Evolutionary conservation across 1,140 invertebrate genomes (phyloP).

Genomic region (Leptinotarsa defecta): DNA sequence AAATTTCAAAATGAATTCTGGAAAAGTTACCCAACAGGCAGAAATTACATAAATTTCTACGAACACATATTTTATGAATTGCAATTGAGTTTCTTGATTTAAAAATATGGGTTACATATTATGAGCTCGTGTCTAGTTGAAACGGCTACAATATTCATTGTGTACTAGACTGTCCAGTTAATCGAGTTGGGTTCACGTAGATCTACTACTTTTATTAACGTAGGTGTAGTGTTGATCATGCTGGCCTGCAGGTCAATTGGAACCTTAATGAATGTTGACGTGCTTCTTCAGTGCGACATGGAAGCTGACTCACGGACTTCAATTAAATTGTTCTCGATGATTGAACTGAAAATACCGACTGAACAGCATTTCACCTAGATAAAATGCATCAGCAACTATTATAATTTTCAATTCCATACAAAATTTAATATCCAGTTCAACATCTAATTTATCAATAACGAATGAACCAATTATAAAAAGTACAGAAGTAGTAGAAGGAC

Average conservation of each 20-base stretch:
- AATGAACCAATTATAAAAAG: too few species aligned
- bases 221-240: slow-evolving; percentile 43
- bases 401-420: too few species aligned
- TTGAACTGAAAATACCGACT: neutral
- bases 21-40: neutral
- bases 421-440: too few species aligned
- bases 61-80: neutral
- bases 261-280: slow-evolving; percentile 42
- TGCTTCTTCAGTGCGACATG: slow-evolving; percentile 37
- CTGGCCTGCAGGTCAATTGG: slow-evolving; percentile 45
- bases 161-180: neutral
- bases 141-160: too few species aligned
- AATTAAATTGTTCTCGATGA: slow-evolving; percentile 35
- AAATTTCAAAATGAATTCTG: neutral
- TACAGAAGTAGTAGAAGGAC: too few species aligned
- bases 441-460: too few species aligned
- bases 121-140: neutral
- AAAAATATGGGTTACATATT: neutral
- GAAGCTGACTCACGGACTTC: slow-evolving; percentile 38
- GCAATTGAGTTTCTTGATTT: neutral
- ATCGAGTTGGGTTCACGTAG: slow-evolving; percentile 5
- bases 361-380: too few species aligned
- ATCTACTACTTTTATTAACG: slow-evolving; percentile 28
- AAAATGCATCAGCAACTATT: too few species aligned
- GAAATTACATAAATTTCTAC: neutral